These are phyloP conservation scores for Actinostola sp. DNA, from an alignment of 92 coral and sea anemone species.

Conservation along the genomic window DNA sequence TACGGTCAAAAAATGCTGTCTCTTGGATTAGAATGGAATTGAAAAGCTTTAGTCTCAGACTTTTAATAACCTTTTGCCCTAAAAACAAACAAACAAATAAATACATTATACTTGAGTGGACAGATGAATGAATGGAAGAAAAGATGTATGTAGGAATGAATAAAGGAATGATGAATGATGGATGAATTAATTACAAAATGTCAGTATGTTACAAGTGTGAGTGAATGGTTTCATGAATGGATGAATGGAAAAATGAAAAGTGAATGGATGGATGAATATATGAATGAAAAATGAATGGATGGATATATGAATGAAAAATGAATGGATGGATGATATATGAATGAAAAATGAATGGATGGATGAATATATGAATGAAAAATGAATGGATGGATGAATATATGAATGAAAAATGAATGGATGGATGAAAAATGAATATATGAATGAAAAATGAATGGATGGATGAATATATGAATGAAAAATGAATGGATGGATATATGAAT, in stretches of 20 bases:
- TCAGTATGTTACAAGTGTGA: too few relatives aligned
- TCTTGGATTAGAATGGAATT: conserved; percentile 84
- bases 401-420: too few relatives aligned
- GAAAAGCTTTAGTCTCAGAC: conserved; percentile 78
- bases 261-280: background rate
- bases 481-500: too few relatives aligned
- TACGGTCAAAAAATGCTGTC: conserved; percentile 93
- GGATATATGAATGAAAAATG: background rate
- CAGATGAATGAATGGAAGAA: background rate
- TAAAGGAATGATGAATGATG: background rate
- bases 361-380: too few relatives aligned
- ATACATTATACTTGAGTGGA: too few relatives aligned
- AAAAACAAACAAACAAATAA: too few relatives aligned
- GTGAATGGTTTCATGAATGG: background rate
- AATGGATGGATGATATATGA: background rate
- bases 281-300: too few relatives aligned
- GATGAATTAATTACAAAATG: background rate
- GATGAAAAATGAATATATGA: too few relatives aligned
- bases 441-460: too few relatives aligned
- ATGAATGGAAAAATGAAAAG: background rate
- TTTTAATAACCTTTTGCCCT: conserved; percentile 85
- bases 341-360: too few relatives aligned
- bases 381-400: too few relatives aligned
- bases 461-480: too few relatives aligned
- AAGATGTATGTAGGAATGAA: background rate